Evolutionary conservation across 1,140 invertebrate species (phyloP), one percentile per base, ranked within the genome.

Genomic region (Solenopsis fugax): DNA sequence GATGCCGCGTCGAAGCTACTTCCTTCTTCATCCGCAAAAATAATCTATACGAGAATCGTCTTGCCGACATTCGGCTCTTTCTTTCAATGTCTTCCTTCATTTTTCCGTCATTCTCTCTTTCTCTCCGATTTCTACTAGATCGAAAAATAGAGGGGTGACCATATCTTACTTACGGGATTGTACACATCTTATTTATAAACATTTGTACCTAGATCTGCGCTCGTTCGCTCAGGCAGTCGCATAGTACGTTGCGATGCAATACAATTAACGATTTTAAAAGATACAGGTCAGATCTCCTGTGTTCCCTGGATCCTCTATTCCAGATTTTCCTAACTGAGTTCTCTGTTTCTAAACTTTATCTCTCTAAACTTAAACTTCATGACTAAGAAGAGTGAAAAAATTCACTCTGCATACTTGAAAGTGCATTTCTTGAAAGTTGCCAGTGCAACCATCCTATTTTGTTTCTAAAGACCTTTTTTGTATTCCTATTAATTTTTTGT

Each of bases 151-250:
- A 64, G 41, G 16, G 24, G 41, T 21, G 24, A 78, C 18, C 60
- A 6, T 78, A 62, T 64, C 65, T 69, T 69, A 48, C 48, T 69
- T 69, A 69, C 16, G 41, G 65, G 21, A 12, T 69, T 48, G 45
- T 29, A 69, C 21, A 69, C n/a, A 29, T 48, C 18, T 56, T 62
- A 64, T 78, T 78, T 78, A 62, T 64, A 78, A 78, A 78, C 41
- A 78, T 78, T 78, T 78, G 58, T 78, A 78, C 75, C 58, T 78
- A 78, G 45, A 29, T 78, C 18, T 64, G 75, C 75, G 58, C 24
- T 62, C 58, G 45, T 64, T 48, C 75, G 24, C 58, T 64, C 58
- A 50, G 58, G 24, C 75, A 48, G 24, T 50, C 75, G 24, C 29
- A 9, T 34, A 77, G 5, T 60, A 50, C 21, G 41, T 24, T 5